Evolutionary conservation across 2,797 vertebrate genomes (phyloP).

Genomic region (Gobio occitaniae): DNA sequence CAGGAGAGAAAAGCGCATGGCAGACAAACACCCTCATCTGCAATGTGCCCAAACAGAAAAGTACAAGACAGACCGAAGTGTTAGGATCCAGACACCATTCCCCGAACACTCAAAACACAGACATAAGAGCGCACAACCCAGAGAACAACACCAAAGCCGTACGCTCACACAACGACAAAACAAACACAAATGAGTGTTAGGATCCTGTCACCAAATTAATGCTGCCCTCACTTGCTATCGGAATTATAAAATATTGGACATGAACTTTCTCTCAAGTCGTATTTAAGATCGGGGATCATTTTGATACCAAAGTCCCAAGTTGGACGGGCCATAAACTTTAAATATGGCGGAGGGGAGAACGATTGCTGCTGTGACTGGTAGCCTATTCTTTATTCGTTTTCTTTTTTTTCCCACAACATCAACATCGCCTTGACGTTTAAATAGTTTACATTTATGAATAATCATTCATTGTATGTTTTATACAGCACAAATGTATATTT

Average conservation of each 20-base stretch:
- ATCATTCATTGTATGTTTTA: no score
- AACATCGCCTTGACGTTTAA: background rate
- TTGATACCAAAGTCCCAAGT: background rate
- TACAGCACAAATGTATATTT: no score
- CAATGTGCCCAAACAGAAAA: no score
- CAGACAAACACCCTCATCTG: no score
- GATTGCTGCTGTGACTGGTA: background rate
- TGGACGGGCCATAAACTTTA: background rate
- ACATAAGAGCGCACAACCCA: background rate
- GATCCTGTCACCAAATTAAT: background rate
- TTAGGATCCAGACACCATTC: background rate
- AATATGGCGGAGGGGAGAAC: background rate
- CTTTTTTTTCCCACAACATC: background rate
- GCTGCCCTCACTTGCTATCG: background rate
- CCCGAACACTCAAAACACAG: background rate
- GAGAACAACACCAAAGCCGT: background rate
- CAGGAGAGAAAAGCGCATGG: no score
- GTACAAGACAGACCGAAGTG: background rate
- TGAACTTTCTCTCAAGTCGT: background rate
- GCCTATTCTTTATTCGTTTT: background rate
- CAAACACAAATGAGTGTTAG: background rate
- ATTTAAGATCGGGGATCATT: background rate
- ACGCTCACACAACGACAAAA: background rate
- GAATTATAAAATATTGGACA: background rate
- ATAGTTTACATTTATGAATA: no score